A percentile compares a stretch with the other conserved stretches of the same genome.
Evolutionary conservation across 1,140 invertebrate genomes (phyloP).

Genomic region (Papilio machaon): DNA sequence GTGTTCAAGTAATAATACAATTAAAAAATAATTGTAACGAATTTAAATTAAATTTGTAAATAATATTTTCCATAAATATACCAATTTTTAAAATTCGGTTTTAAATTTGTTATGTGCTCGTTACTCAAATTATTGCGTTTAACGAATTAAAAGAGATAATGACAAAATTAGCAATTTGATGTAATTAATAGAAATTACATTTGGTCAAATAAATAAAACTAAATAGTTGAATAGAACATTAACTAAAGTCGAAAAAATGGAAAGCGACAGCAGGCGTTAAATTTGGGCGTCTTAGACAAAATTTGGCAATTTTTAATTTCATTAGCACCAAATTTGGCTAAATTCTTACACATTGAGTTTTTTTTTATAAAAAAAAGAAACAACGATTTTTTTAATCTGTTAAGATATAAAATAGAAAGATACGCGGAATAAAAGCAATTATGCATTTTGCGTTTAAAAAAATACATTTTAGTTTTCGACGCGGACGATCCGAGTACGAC

Average conservation of each 20-base stretch:
- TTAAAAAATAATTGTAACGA: not conserved
- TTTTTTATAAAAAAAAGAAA: no score
- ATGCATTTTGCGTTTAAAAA: not conserved
- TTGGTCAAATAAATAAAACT: conserved; percentile 10
- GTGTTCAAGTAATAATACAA: not conserved
- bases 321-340: conserved; percentile 35
- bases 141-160: not conserved
- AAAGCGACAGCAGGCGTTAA: not conserved
- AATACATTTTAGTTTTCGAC: not conserved
- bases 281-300: conserved; percentile 8
- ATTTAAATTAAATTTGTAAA: conserved; percentile 29
- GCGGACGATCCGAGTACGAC: not conserved
- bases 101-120: not conserved
- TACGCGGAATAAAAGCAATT: not conserved
- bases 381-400: no score
- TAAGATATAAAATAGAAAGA: no score
- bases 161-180: conserved; percentile 1
- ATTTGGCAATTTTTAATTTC: conserved; percentile 37
- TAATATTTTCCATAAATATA: conserved; percentile 28
- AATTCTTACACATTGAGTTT: conserved; percentile 19
- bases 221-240: not conserved
- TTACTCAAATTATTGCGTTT: not conserved
- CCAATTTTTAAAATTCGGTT: not conserved
- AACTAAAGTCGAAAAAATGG: conserved; percentile 16
- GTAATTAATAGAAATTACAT: not conserved